phyloP scores from a whole-genome alignment of 1,140 invertebrate species.

The Tribolium castaneum region DNA sequence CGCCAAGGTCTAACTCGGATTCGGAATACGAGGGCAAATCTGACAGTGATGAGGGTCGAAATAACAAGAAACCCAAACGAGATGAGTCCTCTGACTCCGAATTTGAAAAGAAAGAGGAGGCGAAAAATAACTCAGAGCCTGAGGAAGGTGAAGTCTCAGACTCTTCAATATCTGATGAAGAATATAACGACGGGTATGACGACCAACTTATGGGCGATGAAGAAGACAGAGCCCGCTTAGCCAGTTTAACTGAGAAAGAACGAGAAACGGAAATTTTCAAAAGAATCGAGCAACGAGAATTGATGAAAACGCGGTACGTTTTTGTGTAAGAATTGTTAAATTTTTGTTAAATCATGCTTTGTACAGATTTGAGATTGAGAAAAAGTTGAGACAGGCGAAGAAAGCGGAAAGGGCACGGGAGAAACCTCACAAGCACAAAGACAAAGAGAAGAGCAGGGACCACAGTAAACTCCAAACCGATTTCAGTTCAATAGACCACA shows the following conservation, averaged over 20 bases:
- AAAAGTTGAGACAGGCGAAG: conserved; percentile 88
- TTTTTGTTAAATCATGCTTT: conserved; percentile 6
- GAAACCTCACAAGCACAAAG: conserved; percentile 69
- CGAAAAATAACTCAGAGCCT: conserved; percentile 60
- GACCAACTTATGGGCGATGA: conserved; percentile 98
- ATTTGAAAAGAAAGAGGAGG: conserved; percentile 68
- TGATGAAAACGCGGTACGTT: conserved; percentile 84
- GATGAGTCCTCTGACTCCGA: conserved; percentile 80
- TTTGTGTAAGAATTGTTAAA: conserved; percentile 15
- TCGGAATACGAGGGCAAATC: conserved; percentile 62
- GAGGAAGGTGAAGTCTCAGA: conserved; percentile 70
- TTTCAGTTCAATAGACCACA: conserved; percentile 73
- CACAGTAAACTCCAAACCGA: conserved; percentile 61
- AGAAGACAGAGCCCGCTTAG: conserved; percentile 89
- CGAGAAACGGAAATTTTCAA: conserved; percentile 97
- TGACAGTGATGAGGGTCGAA: conserved; percentile 58
- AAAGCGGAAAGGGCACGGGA: conserved; percentile 81
- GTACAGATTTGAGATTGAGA: conserved; percentile 93
- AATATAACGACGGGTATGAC: conserved; percentile 82
- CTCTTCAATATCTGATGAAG: conserved; percentile 70
- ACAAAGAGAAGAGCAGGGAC: conserved; percentile 69
- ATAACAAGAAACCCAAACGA: conserved; percentile 63
- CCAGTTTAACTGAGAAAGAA: conserved; percentile 96
- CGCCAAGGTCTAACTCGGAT: conserved; percentile 63
- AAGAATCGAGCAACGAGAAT: conserved; percentile 92